Evolutionary conservation across 2,888 invertebrate species (phyloP).

Genomic region (Syrphus vitripennis): DNA sequence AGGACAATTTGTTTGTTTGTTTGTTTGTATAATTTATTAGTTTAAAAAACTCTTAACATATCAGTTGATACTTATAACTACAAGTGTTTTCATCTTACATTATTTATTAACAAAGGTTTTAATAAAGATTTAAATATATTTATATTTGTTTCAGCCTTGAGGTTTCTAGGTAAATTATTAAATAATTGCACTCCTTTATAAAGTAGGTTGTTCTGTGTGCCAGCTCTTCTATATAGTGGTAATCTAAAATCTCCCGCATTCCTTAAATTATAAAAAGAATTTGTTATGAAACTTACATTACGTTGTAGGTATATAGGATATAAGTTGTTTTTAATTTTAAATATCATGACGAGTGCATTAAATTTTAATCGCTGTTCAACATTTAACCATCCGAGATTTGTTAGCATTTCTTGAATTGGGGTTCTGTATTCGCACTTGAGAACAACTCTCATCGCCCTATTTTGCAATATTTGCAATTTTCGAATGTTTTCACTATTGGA

Average conservation of each 20-base stretch:
- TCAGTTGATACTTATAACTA: background rate
- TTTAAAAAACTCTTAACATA: background rate
- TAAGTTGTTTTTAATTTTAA: background rate
- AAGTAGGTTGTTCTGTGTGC: background rate
- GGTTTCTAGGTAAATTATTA: background rate
- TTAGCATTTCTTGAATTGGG: background rate
- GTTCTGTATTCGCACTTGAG: background rate
- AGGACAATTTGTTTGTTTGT: too few species aligned
- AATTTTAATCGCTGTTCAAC: background rate
- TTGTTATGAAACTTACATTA: background rate
- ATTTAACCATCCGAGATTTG: background rate
- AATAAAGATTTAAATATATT: too few species aligned
- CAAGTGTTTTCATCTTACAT: background rate
- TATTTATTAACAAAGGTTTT: background rate
- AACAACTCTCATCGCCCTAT: conserved; percentile 5
- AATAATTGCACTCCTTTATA: background rate
- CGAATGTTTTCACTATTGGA: background rate
- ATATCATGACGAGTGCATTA: background rate
- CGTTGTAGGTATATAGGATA: background rate
- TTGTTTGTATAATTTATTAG: background rate
- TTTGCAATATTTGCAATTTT: background rate
- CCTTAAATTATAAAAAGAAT: background rate
- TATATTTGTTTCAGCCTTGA: background rate
- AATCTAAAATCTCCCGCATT: background rate
- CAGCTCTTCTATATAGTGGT: background rate